Evolutionary conservation across 2,797 vertebrate species (phyloP).

Genomic region (Geotria australis): DNA sequence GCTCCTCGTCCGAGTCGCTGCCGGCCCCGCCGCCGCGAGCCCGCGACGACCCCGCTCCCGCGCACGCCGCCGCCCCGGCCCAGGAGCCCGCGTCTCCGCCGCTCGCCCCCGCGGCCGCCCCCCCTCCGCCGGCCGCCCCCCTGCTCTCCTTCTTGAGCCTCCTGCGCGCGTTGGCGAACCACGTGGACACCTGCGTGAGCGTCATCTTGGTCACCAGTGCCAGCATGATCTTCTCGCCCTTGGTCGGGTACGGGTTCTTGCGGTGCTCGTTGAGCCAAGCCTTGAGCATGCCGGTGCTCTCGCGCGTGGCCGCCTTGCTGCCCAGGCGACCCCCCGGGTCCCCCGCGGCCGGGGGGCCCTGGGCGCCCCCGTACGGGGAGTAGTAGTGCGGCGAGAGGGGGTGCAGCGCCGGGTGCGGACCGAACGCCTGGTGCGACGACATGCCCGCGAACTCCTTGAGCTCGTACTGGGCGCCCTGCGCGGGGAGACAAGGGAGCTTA

Average conservation of each 20-base stretch:
- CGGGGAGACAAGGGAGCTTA: too few species aligned
- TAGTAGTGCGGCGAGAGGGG: too few species aligned
- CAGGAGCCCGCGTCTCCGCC: too few species aligned
- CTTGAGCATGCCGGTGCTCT: conserved; percentile 32
- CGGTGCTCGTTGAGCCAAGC: conserved; percentile 37
- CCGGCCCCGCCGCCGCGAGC: too few species aligned
- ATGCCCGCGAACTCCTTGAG: too few species aligned
- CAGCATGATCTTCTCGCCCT: conserved; percentile 40
- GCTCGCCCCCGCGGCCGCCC: too few species aligned
- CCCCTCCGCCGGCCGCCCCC: not conserved
- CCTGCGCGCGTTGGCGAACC: conserved; percentile 32
- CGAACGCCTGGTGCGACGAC: too few species aligned
- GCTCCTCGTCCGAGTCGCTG: too few species aligned
- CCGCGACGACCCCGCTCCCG: too few species aligned
- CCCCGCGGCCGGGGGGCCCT: conserved; percentile 15
- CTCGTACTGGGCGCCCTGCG: too few species aligned
- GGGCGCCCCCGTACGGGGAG: conserved; percentile 15
- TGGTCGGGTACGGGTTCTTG: conserved; percentile 37
- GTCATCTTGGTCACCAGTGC: conserved; percentile 42
- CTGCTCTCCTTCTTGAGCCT: conserved; percentile 25
- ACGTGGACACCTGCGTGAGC: conserved; percentile 37
- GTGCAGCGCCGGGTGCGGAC: too few species aligned
- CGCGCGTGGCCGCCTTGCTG: conserved; percentile 24
- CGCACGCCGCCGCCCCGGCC: too few species aligned
- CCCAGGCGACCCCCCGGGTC: conserved; percentile 10